Evolutionary conservation across 2,113 vertebrate genomes (phyloP).

Genomic region (Alexandromys fortis): DNA sequence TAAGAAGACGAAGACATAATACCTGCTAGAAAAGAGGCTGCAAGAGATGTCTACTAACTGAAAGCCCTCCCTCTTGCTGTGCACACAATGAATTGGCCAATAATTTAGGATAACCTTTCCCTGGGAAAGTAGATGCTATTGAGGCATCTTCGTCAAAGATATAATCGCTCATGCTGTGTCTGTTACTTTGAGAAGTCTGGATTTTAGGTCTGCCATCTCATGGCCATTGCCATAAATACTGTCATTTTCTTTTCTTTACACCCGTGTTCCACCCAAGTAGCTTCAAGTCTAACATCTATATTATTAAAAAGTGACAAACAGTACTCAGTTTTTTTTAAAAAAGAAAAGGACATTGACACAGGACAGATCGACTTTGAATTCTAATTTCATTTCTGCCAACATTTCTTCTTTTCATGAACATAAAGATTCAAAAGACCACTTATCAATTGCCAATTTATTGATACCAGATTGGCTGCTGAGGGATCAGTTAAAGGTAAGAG

Average conservation of each 20-base stretch:
- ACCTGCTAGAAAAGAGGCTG: rapidly evolving
- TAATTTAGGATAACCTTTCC: background rate
- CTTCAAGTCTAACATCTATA: background rate
- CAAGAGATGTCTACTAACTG: background rate
- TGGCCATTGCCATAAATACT: slow-evolving; percentile 70
- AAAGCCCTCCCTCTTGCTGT: background rate
- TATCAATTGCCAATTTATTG: slow-evolving; percentile 25
- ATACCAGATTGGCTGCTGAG: background rate
- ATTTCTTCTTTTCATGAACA: slow-evolving; percentile 18
- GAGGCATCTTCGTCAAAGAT: background rate
- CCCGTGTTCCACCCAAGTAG: background rate
- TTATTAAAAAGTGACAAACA: background rate
- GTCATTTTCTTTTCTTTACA: background rate
- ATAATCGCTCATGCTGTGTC: background rate
- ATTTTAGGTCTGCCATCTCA: slow-evolving; percentile 77
- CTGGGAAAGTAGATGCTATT: background rate
- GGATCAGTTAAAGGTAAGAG: background rate
- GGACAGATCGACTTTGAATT: background rate
- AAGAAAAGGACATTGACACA: background rate
- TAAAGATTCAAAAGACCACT: slow-evolving; percentile 6
- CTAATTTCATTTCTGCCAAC: background rate
- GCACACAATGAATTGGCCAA: background rate
- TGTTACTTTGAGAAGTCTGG: background rate
- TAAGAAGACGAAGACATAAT: background rate
- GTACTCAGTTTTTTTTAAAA: background rate